Evolutionary conservation across 2,797 vertebrate genomes (phyloP).

Genomic region (Rhadinocentrus ornatus): DNA sequence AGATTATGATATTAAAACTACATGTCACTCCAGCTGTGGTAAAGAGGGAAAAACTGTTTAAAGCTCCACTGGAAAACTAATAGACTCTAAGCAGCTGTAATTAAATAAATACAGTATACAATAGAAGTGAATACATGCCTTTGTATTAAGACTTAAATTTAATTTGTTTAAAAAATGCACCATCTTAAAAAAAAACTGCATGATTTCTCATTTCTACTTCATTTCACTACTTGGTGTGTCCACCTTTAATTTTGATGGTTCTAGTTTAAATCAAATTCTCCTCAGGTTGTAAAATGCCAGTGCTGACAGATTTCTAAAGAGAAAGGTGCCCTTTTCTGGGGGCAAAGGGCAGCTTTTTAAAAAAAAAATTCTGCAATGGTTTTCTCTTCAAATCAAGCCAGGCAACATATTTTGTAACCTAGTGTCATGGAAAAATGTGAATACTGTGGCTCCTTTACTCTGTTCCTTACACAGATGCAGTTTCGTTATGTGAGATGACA

Average conservation of each 20-base stretch:
- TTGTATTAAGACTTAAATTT: not conserved
- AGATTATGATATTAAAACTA: slow-evolving; percentile 29
- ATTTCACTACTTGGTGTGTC: not conserved
- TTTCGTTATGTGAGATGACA: too few species aligned
- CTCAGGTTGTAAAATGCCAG: not conserved
- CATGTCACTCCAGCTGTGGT: slow-evolving; percentile 41
- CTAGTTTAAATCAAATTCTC: not conserved
- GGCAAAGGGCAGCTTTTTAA: not conserved
- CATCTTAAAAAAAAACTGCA: not conserved
- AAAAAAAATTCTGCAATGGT: not conserved
- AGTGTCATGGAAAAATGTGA: not conserved
- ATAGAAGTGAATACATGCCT: slow-evolving; percentile 5
- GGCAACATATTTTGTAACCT: not conserved
- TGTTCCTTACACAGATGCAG: not conserved
- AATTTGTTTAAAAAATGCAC: not conserved
- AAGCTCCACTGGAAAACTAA: slow-evolving; percentile 28
- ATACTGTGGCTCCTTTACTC: not conserved
- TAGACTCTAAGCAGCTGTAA: slow-evolving; percentile 4
- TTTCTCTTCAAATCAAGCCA: not conserved
- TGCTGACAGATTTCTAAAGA: not conserved
- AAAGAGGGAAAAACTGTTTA: slow-evolving; percentile 30
- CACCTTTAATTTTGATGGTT: not conserved
- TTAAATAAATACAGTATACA: slow-evolving; percentile 3
- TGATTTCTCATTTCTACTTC: not conserved
- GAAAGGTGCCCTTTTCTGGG: not conserved